A percentile compares a stretch with the other conserved stretches of the same genome.
These are phyloP conservation scores for Gallinago stenura DNA, from an alignment of 2,797 vertebrate species.

Conservation along the genomic window DNA sequence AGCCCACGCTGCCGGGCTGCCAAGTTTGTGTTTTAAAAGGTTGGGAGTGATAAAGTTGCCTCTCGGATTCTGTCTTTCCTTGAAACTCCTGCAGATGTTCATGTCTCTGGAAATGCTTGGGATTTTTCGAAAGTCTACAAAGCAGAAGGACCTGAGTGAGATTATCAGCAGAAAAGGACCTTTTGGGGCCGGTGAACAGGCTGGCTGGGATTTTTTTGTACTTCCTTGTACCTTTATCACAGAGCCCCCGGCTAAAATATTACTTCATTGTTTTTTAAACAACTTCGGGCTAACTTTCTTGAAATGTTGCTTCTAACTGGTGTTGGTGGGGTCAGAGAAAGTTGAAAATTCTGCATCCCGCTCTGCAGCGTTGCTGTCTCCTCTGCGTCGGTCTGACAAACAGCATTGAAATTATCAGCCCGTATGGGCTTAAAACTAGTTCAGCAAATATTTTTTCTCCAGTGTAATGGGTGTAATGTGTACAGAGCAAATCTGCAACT, in stretches of 20 bases:
- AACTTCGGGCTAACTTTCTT: neutral
- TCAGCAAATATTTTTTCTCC: slow-evolving; percentile 33
- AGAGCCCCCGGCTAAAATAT: slow-evolving; percentile 11
- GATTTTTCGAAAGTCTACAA: slow-evolving; percentile 24
- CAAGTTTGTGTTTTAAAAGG: neutral
- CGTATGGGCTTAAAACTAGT: neutral
- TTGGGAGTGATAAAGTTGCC: neutral
- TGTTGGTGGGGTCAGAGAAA: neutral
- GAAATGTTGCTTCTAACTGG: neutral
- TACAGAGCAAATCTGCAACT: neutral
- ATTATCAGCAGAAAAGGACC: slow-evolving; percentile 1
- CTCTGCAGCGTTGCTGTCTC: neutral
- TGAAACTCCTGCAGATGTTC: slow-evolving; percentile 38
- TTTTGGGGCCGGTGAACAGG: neutral
- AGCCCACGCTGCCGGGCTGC: neutral
- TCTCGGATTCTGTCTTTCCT: neutral
- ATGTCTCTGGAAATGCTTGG: slow-evolving; percentile 10
- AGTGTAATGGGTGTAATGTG: neutral
- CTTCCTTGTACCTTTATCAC: neutral
- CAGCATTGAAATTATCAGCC: neutral
- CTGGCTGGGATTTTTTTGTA: neutral
- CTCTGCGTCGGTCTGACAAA: neutral
- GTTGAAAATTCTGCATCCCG: neutral
- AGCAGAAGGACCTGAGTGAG: neutral
- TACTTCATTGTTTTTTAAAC: neutral